Percentiles rank a stretch among this genome's conserved stretches.
These are phyloP conservation scores for Tetragonula clypearis DNA, from an alignment of 1,140 invertebrate species.

Conservation along the genomic window DNA sequence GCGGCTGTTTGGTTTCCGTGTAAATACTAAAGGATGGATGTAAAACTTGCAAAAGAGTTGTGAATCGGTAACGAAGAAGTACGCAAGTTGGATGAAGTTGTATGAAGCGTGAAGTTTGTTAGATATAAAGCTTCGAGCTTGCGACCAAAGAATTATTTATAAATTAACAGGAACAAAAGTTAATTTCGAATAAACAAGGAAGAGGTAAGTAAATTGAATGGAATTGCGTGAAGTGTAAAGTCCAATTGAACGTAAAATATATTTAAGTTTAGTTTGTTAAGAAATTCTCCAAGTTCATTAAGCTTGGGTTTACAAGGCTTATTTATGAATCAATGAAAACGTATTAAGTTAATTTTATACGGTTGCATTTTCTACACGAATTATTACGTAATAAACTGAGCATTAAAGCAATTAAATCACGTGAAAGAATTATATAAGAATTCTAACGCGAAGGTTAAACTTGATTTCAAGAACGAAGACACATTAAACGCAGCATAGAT, in stretches of 20 bases:
- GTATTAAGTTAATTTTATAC: neutral
- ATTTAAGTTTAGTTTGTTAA: neutral
- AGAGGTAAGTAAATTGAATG: neutral
- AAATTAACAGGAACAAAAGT: too few relatives aligned
- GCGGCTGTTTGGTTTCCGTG: neutral
- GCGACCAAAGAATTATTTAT: too few relatives aligned
- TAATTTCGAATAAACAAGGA: neutral
- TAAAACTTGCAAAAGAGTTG: neutral
- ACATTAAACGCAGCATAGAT: neutral
- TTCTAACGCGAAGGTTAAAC: neutral
- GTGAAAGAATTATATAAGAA: neutral
- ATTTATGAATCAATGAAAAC: neutral
- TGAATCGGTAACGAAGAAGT: neutral
- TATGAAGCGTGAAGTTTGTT: neutral
- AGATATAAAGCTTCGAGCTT: too few relatives aligned
- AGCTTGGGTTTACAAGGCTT: neutral
- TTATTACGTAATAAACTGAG: neutral
- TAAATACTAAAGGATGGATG: neutral
- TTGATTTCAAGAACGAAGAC: neutral
- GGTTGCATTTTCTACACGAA: neutral
- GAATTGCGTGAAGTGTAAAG: neutral
- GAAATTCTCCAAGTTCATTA: neutral
- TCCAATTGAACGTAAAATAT: too few relatives aligned
- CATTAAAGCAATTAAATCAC: neutral
- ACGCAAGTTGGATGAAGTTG: neutral